Evolutionary conservation across 2,113 vertebrate genomes (phyloP).

Genomic region (Neopipo cinnamomea): DNA sequence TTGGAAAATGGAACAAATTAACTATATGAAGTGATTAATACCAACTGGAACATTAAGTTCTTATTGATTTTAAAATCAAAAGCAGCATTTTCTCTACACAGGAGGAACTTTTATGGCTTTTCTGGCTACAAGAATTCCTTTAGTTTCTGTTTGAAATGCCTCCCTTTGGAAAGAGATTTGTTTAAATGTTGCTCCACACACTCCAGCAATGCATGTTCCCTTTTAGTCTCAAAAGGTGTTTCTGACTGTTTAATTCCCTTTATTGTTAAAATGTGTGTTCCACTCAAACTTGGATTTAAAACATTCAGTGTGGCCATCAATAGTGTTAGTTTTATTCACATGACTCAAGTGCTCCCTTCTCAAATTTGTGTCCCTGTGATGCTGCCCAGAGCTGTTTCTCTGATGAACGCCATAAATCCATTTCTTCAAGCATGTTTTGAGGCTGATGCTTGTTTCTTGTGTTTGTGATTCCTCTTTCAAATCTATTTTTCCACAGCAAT

Average conservation of each 20-base stretch:
- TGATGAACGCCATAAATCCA: background rate
- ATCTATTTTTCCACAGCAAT: background rate
- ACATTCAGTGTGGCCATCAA: background rate
- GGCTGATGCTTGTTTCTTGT: background rate
- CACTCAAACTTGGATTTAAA: background rate
- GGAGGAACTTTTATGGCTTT: background rate
- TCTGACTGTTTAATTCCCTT: background rate
- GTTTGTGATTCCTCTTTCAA: background rate
- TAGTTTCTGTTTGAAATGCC: background rate
- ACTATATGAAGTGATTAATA: background rate
- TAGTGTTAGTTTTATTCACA: fast-evolving
- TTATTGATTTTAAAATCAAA: background rate
- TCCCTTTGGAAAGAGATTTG: background rate
- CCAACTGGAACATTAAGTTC: background rate
- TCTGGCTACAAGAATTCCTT: background rate
- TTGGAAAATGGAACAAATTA: background rate
- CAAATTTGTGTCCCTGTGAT: background rate
- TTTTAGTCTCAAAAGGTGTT: background rate
- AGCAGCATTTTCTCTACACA: background rate
- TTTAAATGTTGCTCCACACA: background rate
- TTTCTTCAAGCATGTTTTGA: background rate
- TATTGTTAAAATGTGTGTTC: background rate
- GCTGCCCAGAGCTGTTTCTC: background rate
- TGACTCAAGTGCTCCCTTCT: background rate
- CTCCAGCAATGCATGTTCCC: background rate